Evolutionary conservation across 1,140 invertebrate species (phyloP).

Genomic region (Heterodera carotae): DNA sequence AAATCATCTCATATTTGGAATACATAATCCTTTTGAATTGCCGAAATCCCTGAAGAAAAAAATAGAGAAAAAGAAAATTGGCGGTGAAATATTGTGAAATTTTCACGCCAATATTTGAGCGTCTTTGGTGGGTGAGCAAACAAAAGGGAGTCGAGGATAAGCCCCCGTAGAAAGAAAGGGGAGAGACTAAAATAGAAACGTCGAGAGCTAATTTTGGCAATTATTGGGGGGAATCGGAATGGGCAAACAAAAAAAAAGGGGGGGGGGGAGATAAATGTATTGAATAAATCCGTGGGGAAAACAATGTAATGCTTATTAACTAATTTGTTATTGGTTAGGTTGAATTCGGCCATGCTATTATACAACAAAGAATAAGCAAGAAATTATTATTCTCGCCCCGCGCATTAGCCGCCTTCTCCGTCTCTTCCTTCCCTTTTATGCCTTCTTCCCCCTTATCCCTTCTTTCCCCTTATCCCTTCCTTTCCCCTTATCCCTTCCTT

Average conservation of each 20-base stretch:
- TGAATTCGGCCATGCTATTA: too few relatives aligned
- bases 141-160: background rate
- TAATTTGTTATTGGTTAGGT: too few relatives aligned
- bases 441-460: too few relatives aligned
- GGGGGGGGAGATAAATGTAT: too few relatives aligned
- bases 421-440: background rate
- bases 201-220: background rate
- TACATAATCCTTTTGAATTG: too few relatives aligned
- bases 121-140: background rate
- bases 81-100: too few relatives aligned
- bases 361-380: background rate
- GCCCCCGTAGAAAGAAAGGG: background rate
- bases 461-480: too few relatives aligned
- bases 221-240: background rate
- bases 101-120: background rate
- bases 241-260: background rate
- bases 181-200: background rate
- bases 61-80: too few relatives aligned
- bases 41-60: too few relatives aligned
- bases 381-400: background rate
- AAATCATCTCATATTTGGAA: too few relatives aligned
- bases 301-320: too few relatives aligned
- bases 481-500: too few relatives aligned
- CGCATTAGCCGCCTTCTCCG: background rate
- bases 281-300: background rate